Percentiles rank a stretch among this genome's conserved stretches.
Evolutionary conservation across 2,797 vertebrate species (phyloP).

Genomic region (Periophthalmus magnuspinnatus): DNA sequence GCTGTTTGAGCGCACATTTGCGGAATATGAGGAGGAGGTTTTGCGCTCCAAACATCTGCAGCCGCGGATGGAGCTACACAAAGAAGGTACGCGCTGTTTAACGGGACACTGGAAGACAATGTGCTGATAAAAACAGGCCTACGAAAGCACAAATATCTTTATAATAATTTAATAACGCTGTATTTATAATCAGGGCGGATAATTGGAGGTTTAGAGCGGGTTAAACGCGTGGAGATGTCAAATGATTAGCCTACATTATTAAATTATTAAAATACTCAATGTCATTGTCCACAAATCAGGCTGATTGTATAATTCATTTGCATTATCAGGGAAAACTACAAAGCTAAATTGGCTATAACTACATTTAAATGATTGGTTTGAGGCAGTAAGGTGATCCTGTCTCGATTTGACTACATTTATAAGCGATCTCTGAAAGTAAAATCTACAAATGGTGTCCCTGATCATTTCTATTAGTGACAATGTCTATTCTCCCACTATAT

Average conservation of each 20-base stretch:
- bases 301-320: not conserved
- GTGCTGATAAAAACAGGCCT: not conserved
- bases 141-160: rapidly evolving
- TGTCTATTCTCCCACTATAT: too few species aligned
- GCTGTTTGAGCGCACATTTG: not conserved
- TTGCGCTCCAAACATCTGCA: not conserved
- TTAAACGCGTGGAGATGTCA: not conserved
- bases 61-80: slow-evolving; percentile 1
- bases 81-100: slow-evolving; percentile 1
- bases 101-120: not conserved
- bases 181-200: not conserved
- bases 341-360: not conserved
- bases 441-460: too few species aligned
- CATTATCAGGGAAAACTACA: not conserved
- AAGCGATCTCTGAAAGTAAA: too few species aligned
- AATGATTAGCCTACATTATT: not conserved
- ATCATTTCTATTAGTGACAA: too few species aligned
- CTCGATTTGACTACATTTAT: not conserved
- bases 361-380: not conserved
- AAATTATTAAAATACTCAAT: not conserved
- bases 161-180: rapidly evolving
- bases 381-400: not conserved
- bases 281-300: not conserved
- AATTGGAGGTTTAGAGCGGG: not conserved
- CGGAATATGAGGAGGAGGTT: slow-evolving; percentile 3